phyloP scores from a whole-genome alignment of 2,888 invertebrate species.

The Drosophila rubida region DNA sequence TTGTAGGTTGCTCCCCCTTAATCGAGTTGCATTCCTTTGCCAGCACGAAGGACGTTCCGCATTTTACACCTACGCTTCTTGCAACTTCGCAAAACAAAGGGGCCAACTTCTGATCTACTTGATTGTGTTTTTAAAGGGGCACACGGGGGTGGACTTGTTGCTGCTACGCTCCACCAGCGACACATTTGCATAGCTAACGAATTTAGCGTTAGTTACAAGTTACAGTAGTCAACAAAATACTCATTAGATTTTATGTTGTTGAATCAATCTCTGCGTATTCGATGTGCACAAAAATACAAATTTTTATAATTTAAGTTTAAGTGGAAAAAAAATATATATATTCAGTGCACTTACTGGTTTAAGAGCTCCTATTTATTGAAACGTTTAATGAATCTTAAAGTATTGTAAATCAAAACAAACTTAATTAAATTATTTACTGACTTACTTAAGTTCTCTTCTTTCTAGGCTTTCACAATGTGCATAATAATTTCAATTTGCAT shows the following conservation, averaged over 20 bases:
- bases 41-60: constrained; percentile 64
- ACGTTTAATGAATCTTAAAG: no score
- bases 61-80: constrained; percentile 70
- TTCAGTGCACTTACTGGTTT: no score
- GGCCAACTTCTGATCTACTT: constrained; percentile 20
- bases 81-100: neutral
- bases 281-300: neutral
- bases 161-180: constrained; percentile 16
- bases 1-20: constrained; percentile 64
- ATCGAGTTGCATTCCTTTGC: constrained; percentile 66
- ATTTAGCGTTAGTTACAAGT: neutral
- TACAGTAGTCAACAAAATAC: constrained; percentile 11
- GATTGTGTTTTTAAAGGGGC: neutral
- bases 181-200: constrained; percentile 26
- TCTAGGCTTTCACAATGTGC: no score
- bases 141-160: constrained; percentile 22
- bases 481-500: no score
- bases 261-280: neutral
- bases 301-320: no score
- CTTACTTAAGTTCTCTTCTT: no score
- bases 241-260: neutral
- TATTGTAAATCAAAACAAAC: no score
- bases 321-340: no score
- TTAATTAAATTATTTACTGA: no score
- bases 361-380: no score